Conservation (phyloP, 2,797 vertebrate genomes). For the Sylvilagus floridanus region DNA sequence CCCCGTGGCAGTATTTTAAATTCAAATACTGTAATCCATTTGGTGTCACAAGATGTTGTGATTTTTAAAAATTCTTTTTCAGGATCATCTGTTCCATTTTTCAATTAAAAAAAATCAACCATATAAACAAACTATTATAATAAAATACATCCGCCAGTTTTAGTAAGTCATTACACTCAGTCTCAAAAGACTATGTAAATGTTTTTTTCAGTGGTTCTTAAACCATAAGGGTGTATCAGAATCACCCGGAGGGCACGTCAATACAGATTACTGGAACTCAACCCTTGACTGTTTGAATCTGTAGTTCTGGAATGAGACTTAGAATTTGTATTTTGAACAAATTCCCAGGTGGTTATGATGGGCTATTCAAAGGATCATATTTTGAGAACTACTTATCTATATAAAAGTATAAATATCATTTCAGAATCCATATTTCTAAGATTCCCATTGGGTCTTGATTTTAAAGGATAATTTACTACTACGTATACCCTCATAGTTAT, state of each 20-base stretch:
- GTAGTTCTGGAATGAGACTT: not conserved
- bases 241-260: not conserved
- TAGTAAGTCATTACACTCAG: not conserved
- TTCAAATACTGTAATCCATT: slow-evolving; percentile 28
- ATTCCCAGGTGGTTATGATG: not conserved
- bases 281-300: not conserved
- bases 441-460: not conserved
- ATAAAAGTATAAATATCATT: slow-evolving; percentile 3
- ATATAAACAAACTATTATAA: slow-evolving; percentile 22
- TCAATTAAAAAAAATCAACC: not conserved
- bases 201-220: not conserved
- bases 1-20: not conserved
- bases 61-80: not conserved
- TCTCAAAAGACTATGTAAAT: not conserved
- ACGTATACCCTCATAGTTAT: not conserved
- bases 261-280: not conserved
- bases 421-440: slow-evolving; percentile 9
- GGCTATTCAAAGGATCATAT: not conserved
- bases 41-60: not conserved
- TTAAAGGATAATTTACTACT: not conserved
- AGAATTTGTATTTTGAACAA: slow-evolving; percentile 19
- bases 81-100: not conserved
- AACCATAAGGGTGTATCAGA: not conserved
- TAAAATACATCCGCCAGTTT: not conserved
- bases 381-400: not conserved